Conservation (phyloP, 2,797 vertebrate genomes). For the Falco biarmicus region DNA sequence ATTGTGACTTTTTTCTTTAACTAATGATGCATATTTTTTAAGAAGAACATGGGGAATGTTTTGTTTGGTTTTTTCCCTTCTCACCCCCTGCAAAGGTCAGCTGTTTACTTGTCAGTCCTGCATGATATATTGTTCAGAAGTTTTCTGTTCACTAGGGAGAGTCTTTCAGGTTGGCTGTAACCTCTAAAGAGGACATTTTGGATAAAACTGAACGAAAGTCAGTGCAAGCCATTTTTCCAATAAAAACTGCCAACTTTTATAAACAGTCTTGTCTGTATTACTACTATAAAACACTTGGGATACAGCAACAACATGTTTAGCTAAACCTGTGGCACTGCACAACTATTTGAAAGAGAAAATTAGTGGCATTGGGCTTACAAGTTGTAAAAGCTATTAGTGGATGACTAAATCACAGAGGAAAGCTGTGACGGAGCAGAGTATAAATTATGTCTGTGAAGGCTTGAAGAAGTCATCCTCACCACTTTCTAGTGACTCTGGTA, state of each 20-base stretch:
- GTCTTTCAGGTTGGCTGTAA: not conserved
- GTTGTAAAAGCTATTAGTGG: not conserved
- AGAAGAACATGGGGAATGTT: not conserved
- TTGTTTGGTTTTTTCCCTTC: not conserved
- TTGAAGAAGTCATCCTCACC: not conserved
- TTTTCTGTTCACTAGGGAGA: not conserved
- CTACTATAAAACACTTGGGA: not conserved
- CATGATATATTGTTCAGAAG: not conserved
- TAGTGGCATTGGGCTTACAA: not conserved
- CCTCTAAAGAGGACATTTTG: not conserved
- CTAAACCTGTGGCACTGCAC: not conserved
- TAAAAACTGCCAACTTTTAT: not conserved
- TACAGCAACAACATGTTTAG: not conserved
- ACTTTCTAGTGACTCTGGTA: not conserved
- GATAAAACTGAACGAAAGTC: not conserved
- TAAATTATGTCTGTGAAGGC: not conserved
- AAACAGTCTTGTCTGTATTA: not conserved
- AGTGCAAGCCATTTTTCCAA: not conserved
- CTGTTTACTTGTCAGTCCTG: not conserved
- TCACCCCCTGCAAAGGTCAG: not conserved
- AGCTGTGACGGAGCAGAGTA: not conserved
- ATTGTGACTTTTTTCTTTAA: not conserved
- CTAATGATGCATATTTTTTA: not conserved
- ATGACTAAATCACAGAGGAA: not conserved
- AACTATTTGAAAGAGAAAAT: not conserved